These are phyloP conservation scores for Pristionchus entomophagus DNA, from an alignment of 2,888 invertebrate genomes.

Conservation along the genomic window DNA sequence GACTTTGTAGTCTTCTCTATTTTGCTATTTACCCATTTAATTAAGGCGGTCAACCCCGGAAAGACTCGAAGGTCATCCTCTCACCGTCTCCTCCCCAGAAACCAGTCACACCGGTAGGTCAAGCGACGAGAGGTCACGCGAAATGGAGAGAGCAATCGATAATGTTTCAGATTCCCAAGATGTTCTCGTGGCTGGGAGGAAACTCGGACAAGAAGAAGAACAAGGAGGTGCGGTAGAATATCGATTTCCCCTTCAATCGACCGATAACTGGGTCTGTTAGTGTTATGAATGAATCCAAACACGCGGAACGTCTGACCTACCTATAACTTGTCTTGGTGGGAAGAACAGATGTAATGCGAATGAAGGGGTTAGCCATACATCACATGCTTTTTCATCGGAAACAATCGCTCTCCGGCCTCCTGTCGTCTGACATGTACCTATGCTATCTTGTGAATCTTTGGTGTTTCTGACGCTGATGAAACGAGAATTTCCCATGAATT, in stretches of 20 bases:
- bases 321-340: slow-evolving; percentile 1
- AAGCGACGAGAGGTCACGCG: background rate
- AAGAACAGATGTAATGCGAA: background rate
- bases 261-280: background rate
- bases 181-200: slow-evolving; percentile 74
- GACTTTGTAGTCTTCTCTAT: no score
- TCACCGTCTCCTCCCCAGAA: slow-evolving; percentile 24
- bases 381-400: background rate
- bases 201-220: slow-evolving; percentile 73
- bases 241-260: slow-evolving; percentile 5
- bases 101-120: background rate
- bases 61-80: slow-evolving; percentile 29
- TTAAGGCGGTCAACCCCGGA: slow-evolving; percentile 26
- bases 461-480: background rate
- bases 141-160: background rate
- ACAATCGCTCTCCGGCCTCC: background rate
- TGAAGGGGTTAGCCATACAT: background rate
- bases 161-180: slow-evolving; percentile 49
- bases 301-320: background rate
- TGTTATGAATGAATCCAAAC: background rate
- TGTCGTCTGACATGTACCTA: background rate
- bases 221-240: slow-evolving; percentile 61
- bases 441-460: no score
- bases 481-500: background rate
- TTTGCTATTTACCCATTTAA: background rate